Evolutionary conservation across 2,113 vertebrate genomes (phyloP).

Genomic region (Pseudorectes ferrugineus): DNA sequence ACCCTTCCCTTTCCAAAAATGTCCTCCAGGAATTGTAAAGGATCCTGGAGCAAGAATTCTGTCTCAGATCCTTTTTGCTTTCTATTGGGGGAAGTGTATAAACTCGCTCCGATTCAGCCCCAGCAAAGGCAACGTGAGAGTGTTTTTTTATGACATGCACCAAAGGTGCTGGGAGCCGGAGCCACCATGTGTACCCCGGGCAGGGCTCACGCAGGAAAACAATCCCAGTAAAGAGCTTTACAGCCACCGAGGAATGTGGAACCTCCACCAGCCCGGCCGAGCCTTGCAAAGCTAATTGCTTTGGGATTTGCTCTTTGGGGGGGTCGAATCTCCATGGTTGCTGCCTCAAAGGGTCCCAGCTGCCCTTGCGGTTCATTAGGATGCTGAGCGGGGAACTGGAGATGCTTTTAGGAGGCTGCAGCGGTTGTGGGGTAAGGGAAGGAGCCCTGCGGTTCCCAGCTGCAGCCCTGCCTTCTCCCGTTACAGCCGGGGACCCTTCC

Average conservation of each 20-base stretch:
- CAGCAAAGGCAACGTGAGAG: background rate
- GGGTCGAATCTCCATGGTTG: slow-evolving; percentile 20
- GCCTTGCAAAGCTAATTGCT: slow-evolving; percentile 48
- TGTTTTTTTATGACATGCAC: background rate
- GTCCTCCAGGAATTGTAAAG: slow-evolving; percentile 62
- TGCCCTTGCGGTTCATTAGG: slow-evolving; percentile 51
- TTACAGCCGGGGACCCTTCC: background rate
- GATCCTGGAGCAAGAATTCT: slow-evolving; percentile 42
- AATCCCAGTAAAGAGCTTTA: slow-evolving; percentile 57
- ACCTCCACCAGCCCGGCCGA: slow-evolving; percentile 11
- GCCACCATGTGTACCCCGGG: slow-evolving; percentile 16
- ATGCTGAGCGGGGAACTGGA: slow-evolving; percentile 30
- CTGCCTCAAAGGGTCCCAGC: slow-evolving; percentile 40
- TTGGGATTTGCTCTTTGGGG: slow-evolving; percentile 48
- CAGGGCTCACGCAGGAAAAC: slow-evolving; percentile 24
- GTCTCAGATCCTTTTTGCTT: slow-evolving; percentile 23
- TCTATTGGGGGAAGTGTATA: background rate
- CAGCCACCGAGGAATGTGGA: slow-evolving; percentile 50
- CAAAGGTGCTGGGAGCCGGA: slow-evolving; percentile 3
- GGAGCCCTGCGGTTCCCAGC: background rate
- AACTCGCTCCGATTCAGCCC: background rate
- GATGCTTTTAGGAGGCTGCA: slow-evolving; percentile 48
- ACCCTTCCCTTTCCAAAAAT: slow-evolving; percentile 64
- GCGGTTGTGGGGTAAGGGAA: slow-evolving; percentile 14
- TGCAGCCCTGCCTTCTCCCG: background rate